These are phyloP conservation scores for Sitta europaea DNA, from an alignment of 2,113 vertebrate genomes.

Conservation along the genomic window DNA sequence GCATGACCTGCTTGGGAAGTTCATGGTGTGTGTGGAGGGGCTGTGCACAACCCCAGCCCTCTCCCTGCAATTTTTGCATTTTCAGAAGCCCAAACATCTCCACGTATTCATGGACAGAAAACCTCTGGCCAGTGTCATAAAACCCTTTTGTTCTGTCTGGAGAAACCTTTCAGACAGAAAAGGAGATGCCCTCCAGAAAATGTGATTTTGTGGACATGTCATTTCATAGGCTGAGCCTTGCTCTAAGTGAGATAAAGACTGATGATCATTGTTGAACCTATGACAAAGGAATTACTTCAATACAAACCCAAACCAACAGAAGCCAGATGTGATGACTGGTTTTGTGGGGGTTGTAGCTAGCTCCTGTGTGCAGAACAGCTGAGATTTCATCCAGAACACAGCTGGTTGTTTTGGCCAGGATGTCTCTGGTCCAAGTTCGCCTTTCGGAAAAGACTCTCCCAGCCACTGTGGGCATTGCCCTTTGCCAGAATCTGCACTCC, in stretches of 20 bases:
- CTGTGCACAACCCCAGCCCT: neutral
- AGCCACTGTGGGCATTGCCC: neutral
- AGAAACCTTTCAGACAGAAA: neutral
- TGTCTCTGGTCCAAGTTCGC: neutral
- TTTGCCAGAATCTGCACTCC: neutral
- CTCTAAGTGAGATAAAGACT: neutral
- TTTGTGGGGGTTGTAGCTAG: neutral
- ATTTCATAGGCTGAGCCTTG: neutral
- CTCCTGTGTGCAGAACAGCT: neutral
- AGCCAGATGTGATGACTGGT: neutral
- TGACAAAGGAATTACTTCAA: neutral
- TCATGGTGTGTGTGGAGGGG: rapidly evolving
- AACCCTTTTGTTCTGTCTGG: neutral
- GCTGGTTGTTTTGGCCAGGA: neutral
- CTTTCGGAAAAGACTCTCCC: neutral
- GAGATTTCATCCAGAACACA: neutral
- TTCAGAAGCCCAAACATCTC: neutral
- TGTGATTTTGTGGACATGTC: neutral
- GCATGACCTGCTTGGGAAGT: neutral
- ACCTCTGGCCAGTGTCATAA: neutral
- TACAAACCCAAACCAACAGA: neutral
- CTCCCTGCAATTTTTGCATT: neutral
- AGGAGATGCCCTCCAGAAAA: neutral
- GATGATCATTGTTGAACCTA: neutral
- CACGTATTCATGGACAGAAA: neutral